These are phyloP conservation scores for Pleuronectes platessa DNA, from an alignment of 2,113 vertebrate species.

Conservation along the genomic window DNA sequence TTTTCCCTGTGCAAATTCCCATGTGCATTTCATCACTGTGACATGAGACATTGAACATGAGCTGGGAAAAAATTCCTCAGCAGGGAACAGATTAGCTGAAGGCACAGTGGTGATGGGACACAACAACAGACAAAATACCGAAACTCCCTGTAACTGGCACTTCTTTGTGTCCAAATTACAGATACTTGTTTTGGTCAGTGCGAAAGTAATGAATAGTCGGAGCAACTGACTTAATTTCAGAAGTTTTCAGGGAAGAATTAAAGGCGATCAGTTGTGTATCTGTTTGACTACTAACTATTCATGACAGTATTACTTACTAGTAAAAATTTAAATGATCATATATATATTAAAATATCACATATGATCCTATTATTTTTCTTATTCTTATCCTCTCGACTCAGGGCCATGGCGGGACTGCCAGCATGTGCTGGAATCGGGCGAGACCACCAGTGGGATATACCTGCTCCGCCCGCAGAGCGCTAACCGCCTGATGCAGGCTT, in stretches of 20 bases:
- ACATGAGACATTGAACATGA: constrained; percentile 51
- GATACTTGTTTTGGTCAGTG: neutral
- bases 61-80: constrained; percentile 21
- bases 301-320: neutral
- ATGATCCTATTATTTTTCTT: neutral
- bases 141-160: accelerated
- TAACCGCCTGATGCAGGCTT: constrained; percentile 84
- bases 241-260: neutral
- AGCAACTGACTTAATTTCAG: neutral
- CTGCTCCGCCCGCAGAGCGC: constrained; percentile 81
- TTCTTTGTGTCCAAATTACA: too few relatives aligned
- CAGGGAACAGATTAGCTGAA: constrained; percentile 48
- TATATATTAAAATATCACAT: neutral
- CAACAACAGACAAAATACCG: constrained; percentile 43
- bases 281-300: neutral
- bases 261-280: too few relatives aligned
- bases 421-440: constrained; percentile 81
- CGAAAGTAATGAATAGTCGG: neutral
- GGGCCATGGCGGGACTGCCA: constrained; percentile 91
- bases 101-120: constrained; percentile 12
- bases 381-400: constrained; percentile 49
- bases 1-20: constrained; percentile 2
- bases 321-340: neutral
- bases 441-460: constrained; percentile 85
- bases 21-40: constrained; percentile 30